Percentiles rank a stretch among this genome's conserved stretches.
These are phyloP conservation scores for Naso thynnoides DNA, from an alignment of 2,797 vertebrate genomes.

Conservation along the genomic window DNA sequence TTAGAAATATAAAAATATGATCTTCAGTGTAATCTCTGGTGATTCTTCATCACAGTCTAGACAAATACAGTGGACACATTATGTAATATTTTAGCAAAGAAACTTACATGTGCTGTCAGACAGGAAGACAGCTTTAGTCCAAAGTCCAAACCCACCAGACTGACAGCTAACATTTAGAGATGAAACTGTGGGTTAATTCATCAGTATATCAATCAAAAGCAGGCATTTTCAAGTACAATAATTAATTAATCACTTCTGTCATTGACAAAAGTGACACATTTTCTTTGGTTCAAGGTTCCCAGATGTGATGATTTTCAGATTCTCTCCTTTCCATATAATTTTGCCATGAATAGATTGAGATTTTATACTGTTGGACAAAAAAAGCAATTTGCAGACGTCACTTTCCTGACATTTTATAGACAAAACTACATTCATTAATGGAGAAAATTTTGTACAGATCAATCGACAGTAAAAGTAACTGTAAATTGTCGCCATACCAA, in stretches of 20 bases:
- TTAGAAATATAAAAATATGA: slow-evolving; percentile 39
- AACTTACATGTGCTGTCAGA: slow-evolving; percentile 16
- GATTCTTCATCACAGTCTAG: slow-evolving; percentile 46
- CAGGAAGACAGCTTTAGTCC: slow-evolving; percentile 3
- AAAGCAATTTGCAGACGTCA: not conserved
- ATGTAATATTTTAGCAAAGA: slow-evolving; percentile 40
- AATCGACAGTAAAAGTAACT: not conserved
- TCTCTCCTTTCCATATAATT: not conserved
- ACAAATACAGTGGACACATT: slow-evolving; percentile 34
- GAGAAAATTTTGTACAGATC: not conserved
- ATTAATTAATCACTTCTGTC: not conserved
- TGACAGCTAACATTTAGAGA: not conserved
- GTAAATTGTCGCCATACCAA: not conserved
- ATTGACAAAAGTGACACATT: not conserved
- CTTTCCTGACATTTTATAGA: not conserved
- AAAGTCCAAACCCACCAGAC: slow-evolving; percentile 3
- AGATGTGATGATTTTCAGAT: not conserved
- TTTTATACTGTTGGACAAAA: not conserved
- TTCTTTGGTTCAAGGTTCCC: not conserved
- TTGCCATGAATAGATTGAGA: not conserved
- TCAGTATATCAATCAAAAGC: not conserved
- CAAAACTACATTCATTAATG: not conserved
- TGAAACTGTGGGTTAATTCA: not conserved
- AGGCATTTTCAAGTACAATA: not conserved
- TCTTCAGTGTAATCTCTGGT: slow-evolving; percentile 24